Conservation (phyloP, 2,797 vertebrate species). For the Xenopus petersii region DNA sequence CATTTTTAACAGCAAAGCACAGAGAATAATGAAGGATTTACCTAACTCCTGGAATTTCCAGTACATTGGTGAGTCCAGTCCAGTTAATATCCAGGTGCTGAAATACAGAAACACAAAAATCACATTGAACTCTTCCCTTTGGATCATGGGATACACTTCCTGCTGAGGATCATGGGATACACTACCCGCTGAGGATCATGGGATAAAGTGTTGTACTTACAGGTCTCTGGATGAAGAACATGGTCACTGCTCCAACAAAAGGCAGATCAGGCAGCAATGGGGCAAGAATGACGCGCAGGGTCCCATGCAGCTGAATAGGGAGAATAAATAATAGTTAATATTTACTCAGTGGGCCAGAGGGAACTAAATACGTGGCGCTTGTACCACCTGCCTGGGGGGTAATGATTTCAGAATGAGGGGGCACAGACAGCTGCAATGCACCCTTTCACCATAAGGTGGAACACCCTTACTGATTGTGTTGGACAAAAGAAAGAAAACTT, state of each 20-base stretch:
- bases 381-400: too few relatives aligned
- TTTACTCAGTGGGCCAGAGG: neutral
- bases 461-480: too few relatives aligned
- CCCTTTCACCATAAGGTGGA: too few relatives aligned
- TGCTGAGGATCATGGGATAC: too few relatives aligned
- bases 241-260: slow-evolving; percentile 87
- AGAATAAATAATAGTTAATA: neutral
- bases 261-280: slow-evolving; percentile 83
- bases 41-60: slow-evolving; percentile 87
- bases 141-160: too few relatives aligned
- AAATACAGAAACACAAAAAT: slow-evolving; percentile 1
- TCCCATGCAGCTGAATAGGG: slow-evolving; percentile 69
- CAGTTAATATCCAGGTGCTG: slow-evolving; percentile 84
- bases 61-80: slow-evolving; percentile 89
- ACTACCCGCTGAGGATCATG: too few relatives aligned
- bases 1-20: too few relatives aligned
- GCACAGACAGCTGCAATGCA: too few relatives aligned
- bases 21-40: slow-evolving; percentile 50
- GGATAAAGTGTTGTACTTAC: slow-evolving; percentile 66
- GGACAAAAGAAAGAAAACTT: too few relatives aligned
- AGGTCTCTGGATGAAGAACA: slow-evolving; percentile 90
- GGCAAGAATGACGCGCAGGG: slow-evolving; percentile 82
- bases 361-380: too few relatives aligned
- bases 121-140: neutral
- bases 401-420: too few relatives aligned